Base-by-base conservation (phyloP, 1,140 invertebrate species). In the Onthophagus taurus region DNA sequence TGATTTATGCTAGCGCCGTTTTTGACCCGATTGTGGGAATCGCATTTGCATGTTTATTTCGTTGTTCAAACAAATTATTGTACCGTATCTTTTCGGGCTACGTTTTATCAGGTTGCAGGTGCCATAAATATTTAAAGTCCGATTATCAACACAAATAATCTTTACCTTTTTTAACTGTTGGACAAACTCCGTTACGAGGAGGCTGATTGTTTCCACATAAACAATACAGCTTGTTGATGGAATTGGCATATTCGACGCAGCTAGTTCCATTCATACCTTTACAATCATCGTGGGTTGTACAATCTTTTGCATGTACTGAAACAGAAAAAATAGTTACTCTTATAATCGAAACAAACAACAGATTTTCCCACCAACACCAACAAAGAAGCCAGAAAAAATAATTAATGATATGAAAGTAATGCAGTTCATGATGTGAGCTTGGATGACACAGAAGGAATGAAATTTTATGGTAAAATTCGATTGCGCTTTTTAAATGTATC, bases 151-250 rank as follows among this genome's bases (percentile, higher is more conserved):
- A 26, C n/a, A 26, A 7, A 26, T 26, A 26, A 26, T 7, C n/a
- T n/a, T 52, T 53, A 62, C 60, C 60, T 54, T 55, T 53, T 39
- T 49, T 50, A 31, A 43, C 18, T 4, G 53, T 51, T 2, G 31
- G 47, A 47, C 61, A 64, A 18, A 45, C 36, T 31, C 52, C 59
- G 47, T 64, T 64, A 2, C 33, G 14, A 3, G 61, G 61, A 41
- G 51, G 37, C 21, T 46, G 37, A 44, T 64, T 62, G 36, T 64
- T 57, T 29, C 61, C 61, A 47, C 61, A 64, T n/a, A 59, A 45
- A 44, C 61, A 64, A 16, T 42, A 31, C 23, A 51, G 47, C 41
- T 47, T 53, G 11, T 23, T 23, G 12, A 30, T 44, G 18, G 46
- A 37, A 11, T 26, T 8, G 2, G 47, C 36, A 30, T 49, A 41